Conservation (phyloP, 2,888 invertebrate genomes). For the Drosophila diplacantha region DNA sequence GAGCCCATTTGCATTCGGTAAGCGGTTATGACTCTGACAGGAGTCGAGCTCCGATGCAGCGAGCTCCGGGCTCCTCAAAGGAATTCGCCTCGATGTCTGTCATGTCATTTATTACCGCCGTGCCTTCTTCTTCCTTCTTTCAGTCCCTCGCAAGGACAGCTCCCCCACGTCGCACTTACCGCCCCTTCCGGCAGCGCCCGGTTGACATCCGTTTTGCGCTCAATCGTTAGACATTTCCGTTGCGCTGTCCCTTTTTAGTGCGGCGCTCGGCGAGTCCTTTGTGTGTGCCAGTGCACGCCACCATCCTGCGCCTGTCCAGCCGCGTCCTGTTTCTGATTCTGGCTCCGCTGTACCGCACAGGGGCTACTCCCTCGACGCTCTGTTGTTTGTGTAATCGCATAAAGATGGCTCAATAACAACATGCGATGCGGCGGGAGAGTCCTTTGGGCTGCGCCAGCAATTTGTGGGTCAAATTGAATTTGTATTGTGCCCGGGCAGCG, state of each 20-base stretch:
- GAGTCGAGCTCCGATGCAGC: conserved; percentile 38
- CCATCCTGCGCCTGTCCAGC: conserved; percentile 22
- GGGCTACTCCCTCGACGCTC: conserved; percentile 11
- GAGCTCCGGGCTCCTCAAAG: conserved; percentile 44
- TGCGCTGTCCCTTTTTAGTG: conserved; percentile 64
- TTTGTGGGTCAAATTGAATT: conserved; percentile 72
- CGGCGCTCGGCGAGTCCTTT: conserved; percentile 53
- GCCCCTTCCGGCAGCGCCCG: conserved; percentile 33
- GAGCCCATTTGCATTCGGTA: conserved; percentile 59
- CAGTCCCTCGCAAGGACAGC: neutral
- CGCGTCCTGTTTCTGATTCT: conserved; percentile 25
- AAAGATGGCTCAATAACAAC: conserved; percentile 70
- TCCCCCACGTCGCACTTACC: neutral
- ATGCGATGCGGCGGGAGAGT: conserved; percentile 40
- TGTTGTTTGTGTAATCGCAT: conserved; percentile 67
- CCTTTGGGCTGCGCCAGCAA: conserved; percentile 57
- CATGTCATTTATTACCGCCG: conserved; percentile 65
- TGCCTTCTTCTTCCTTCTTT: conserved; percentile 2
- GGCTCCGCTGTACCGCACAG: conserved; percentile 13
- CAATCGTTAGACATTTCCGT: conserved; percentile 70
- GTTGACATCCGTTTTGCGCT: conserved; percentile 58
- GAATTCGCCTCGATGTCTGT: conserved; percentile 59
- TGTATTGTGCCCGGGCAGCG: conserved; percentile 64
- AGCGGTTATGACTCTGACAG: conserved; percentile 53
- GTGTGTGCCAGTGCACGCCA: conserved; percentile 44